These are phyloP conservation scores for Falco rusticolus DNA, from an alignment of 2,797 vertebrate species.

Conservation along the genomic window DNA sequence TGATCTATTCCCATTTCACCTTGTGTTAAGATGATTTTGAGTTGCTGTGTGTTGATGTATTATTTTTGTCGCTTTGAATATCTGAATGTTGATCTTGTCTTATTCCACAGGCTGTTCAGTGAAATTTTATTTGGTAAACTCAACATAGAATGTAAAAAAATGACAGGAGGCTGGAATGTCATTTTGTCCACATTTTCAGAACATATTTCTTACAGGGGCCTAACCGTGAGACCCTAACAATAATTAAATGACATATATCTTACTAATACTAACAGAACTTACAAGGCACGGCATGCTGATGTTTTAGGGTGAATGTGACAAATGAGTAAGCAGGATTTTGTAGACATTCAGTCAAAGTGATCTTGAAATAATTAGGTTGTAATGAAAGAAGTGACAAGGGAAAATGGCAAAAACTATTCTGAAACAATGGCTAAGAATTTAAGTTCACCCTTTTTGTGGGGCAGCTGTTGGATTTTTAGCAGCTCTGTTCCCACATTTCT, in stretches of 20 bases:
- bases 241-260: constrained; percentile 20
- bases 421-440: neutral
- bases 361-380: constrained; percentile 9
- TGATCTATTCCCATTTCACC: neutral
- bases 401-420: constrained; percentile 5
- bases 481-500: constrained; percentile 5
- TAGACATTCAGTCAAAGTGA: constrained; percentile 14
- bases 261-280: constrained; percentile 20
- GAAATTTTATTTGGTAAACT: neutral
- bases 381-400: neutral
- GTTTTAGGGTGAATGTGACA: neutral
- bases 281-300: neutral
- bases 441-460: neutral
- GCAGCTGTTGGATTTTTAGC: neutral
- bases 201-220: neutral
- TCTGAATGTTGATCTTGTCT: neutral
- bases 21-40: neutral
- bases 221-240: neutral
- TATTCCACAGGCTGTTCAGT: neutral
- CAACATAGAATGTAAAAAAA: neutral
- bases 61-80: neutral
- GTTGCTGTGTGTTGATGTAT: neutral
- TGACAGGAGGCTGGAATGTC: neutral
- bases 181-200: neutral
- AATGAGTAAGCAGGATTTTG: neutral